Percentiles rank a stretch among this genome's conserved stretches.
phyloP scores from a whole-genome alignment of 1,140 invertebrate genomes.

The Drosophila kanapiae region DNA sequence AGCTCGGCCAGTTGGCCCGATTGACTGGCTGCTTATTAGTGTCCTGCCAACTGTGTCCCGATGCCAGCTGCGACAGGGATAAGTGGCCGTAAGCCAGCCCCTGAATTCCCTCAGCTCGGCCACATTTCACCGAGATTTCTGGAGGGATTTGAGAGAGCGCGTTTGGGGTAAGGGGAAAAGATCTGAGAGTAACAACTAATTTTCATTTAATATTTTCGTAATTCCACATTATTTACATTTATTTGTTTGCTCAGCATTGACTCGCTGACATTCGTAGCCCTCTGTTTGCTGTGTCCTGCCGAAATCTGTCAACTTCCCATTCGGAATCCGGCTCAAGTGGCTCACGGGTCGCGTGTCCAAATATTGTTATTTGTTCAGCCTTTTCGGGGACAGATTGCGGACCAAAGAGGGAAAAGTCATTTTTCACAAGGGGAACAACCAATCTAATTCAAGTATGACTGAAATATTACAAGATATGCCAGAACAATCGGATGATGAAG shows the following conservation, averaged over 20 bases:
- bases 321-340: conserved; percentile 64
- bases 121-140: conserved; percentile 29
- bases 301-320: conserved; percentile 73
- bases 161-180: not conserved
- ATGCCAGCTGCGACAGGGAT: conserved; percentile 71
- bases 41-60: conserved; percentile 44
- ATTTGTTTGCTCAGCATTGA: conserved; percentile 80
- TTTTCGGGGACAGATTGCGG: conserved; percentile 36
- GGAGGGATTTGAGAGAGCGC: conserved; percentile 3
- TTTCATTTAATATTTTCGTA: conserved; percentile 71
- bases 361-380: conserved; percentile 71
- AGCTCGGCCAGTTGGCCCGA: conserved; percentile 47
- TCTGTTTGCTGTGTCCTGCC: conserved; percentile 43
- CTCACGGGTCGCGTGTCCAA: conserved; percentile 70
- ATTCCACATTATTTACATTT: conserved; percentile 79
- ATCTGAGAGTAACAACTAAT: conserved; percentile 48
- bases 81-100: conserved; percentile 69
- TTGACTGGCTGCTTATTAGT: conserved; percentile 75
- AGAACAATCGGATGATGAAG: conserved; percentile 33
- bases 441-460: conserved; percentile 30
- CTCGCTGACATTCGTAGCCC: conserved; percentile 59
- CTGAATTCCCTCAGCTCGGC: conserved; percentile 17
- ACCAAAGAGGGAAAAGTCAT: not conserved
- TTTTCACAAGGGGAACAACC: conserved; percentile 4
- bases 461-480: conserved; percentile 17